Conservation (phyloP, 1,140 invertebrate species). For the Drosophila punjabiensis region DNA sequence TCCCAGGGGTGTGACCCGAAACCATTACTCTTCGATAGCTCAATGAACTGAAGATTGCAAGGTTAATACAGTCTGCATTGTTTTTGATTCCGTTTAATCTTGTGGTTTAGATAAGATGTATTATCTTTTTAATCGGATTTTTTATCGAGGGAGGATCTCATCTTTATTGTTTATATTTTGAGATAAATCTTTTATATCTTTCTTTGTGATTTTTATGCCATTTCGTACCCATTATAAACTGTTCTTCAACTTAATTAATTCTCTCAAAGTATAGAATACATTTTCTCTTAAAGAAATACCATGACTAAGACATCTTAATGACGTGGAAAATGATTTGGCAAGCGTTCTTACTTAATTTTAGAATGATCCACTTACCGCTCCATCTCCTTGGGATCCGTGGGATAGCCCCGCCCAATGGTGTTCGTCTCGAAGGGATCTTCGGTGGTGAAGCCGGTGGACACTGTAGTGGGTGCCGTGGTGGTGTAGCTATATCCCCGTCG, state of each 20-base stretch:
- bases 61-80: slow-evolving; percentile 18
- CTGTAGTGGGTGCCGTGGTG: slow-evolving; percentile 13
- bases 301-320: background rate
- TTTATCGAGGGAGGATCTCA: background rate
- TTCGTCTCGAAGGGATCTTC: slow-evolving; percentile 76
- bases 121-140: slow-evolving; percentile 1
- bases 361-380: slow-evolving; percentile 64
- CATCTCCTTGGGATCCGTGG: slow-evolving; percentile 79
- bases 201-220: too few species aligned
- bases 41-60: slow-evolving; percentile 37
- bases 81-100: slow-evolving; percentile 17
- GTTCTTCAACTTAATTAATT: background rate
- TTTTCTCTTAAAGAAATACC: slow-evolving; percentile 22
- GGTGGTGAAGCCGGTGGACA: slow-evolving; percentile 31
- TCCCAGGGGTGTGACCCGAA: slow-evolving; percentile 42
- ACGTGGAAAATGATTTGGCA: background rate
- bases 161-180: background rate
- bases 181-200: too few species aligned
- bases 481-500: slow-evolving; percentile 70
- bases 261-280: background rate
- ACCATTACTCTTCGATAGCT: slow-evolving; percentile 46
- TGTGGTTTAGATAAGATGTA: slow-evolving; percentile 13
- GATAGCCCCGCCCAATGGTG: slow-evolving; percentile 64
- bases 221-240: too few species aligned
- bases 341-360: background rate